Conservation (phyloP, 2,888 invertebrate genomes). For the Odiellus spinosus region DNA sequence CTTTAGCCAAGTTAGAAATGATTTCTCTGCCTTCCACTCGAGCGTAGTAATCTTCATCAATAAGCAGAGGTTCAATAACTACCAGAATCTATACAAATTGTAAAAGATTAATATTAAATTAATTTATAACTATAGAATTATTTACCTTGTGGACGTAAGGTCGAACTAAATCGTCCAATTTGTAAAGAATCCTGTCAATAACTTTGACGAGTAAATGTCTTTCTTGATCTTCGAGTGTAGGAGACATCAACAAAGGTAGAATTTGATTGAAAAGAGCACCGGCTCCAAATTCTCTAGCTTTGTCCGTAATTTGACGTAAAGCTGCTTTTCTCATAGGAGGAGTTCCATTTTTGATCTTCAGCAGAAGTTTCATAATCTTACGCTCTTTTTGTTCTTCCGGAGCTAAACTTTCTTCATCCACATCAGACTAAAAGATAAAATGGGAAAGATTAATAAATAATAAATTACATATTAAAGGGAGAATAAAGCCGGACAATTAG, state of each 20-base stretch:
- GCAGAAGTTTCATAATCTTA: constrained; percentile 93
- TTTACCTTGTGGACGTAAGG: constrained; percentile 92
- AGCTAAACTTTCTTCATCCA: constrained; percentile 85
- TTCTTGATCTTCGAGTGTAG: constrained; percentile 97
- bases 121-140: neutral
- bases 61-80: constrained; percentile 93
- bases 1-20: constrained; percentile 96
- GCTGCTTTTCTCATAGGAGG: constrained; percentile 99
- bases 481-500: no score
- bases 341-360: constrained; percentile 99
- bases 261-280: constrained; percentile 99
- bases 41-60: constrained; percentile 99
- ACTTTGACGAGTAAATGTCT: constrained; percentile 96
- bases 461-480: neutral
- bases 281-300: constrained; percentile 94
- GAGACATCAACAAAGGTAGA: constrained; percentile 96
- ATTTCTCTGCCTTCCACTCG: constrained; percentile 98
- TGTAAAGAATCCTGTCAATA: constrained; percentile 94
- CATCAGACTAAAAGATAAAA: constrained; percentile 47
- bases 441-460: neutral
- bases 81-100: constrained; percentile 58
- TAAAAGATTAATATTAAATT: no score
- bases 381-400: constrained; percentile 96
- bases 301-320: constrained; percentile 92
- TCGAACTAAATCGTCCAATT: constrained; percentile 91